Base-by-base conservation (phyloP, 2,888 invertebrate genomes). In the Zonitis immaculata region DNA sequence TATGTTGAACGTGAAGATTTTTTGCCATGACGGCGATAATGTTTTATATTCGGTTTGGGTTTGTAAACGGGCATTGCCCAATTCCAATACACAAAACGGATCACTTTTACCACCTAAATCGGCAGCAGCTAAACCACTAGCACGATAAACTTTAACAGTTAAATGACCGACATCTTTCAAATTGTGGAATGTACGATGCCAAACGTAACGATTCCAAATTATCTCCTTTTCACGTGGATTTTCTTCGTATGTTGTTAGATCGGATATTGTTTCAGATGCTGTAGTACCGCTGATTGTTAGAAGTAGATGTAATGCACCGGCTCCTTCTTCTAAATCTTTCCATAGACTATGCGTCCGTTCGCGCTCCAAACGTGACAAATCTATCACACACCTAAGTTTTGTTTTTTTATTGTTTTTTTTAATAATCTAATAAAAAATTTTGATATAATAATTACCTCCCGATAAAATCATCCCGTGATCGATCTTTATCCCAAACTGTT, bases 41-140 rank as follows among this genome's bases (percentile, higher is more conserved):
- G 98, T 99, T 76, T 98, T 97, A 76, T 99, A 99, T 76, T 98
- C 97, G 0, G 99, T 99, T 74, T 98, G 96, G 0, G 99, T 99
- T 76, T 98, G 97, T 28, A 98, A 79, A 47, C 98, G 83, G 1
- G 95, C 86, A 73, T 99, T 99, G 11, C 94, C 91, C 58, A 99
- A 79, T 73, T 98, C 97, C 16, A 99, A 75, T 0, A 99, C 97
- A 76, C 96, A 97, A 77, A 98, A 99, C 0, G 99, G 99, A 77
- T 99, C 99, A 44, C 96, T 96, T 74, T 98, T 98, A 2, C 97
- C 97, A 0, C 96, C 96, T 35, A 98, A 80, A 73, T 99, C 98
- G 0, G 97, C 96, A 0, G 97, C 90, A 0, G 91, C 92, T 22
- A 99, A 79, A 1, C 95, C 95, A n/a, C 81, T 83, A 14, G 87